Evolutionary conservation across 2,888 invertebrate species (phyloP), one percentile per base, ranked within the genome.

Genomic region (Sipha maydis): DNA sequence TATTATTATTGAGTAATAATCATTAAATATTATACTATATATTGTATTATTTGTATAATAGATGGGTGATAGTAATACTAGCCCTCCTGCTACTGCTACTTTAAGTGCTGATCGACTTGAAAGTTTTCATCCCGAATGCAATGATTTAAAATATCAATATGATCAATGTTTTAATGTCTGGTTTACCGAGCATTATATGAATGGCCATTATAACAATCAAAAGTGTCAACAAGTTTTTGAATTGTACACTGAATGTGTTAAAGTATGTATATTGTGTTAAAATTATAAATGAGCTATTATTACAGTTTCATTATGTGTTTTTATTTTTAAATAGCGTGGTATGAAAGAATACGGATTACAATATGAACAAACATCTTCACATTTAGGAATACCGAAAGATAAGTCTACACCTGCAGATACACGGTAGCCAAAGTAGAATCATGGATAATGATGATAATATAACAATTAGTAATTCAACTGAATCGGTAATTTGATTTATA

Each of bases 271-370:
- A 25, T 21, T 54, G 38, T 21, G 31, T 78, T 34, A 4, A 34
- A n/a, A n/a, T 28, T 41, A 61, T 80, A 9, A 61, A 80, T 28
- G 8, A 3, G 14, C 54, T n/a, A 8, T 34, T 25, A 19, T 25
- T 38, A 38, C 21, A 19, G 9, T 48, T 54, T 17, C 1, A 41
- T 5, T 28, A 77, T 41, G 1, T 48, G 25, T 17, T 9, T 38
- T 41, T 38, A 28, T 38, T 38, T 61, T 85, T n/a, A 48, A 48
- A 67, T 77, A 88, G 88, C 79, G 67, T 31, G 88, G 88, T 67
- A 88, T 88, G 88, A 80, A 75, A 76, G 88, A 88, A 75, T 88
- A 88, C 61, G 88, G 88, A 75, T 14, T 88, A 2, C 82, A 88
- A n/a, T 88, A 82, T 61, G 82, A 88, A 67, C 75, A 82, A 31